These are phyloP conservation scores for Megaceryle alcyon DNA, from an alignment of 2,797 vertebrate genomes.

Conservation along the genomic window DNA sequence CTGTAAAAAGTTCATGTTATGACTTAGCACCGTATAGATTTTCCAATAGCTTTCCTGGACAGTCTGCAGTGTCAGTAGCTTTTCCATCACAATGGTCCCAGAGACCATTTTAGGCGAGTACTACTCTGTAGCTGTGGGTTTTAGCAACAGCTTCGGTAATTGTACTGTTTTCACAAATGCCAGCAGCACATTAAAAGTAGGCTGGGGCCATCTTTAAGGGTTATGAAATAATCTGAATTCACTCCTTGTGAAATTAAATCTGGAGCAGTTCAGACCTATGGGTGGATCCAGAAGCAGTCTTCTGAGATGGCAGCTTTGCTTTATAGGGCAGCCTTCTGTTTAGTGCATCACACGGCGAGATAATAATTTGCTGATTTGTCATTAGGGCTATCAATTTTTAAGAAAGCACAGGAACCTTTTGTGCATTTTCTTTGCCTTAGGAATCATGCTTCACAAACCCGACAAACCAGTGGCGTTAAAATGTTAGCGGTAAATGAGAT, in stretches of 20 bases:
- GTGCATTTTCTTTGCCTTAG: slow-evolving; percentile 3
- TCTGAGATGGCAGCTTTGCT: slow-evolving; percentile 69
- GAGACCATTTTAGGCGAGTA: slow-evolving; percentile 62
- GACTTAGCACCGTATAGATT: slow-evolving; percentile 70
- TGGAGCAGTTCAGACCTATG: slow-evolving; percentile 60
- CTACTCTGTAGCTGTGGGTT: slow-evolving; percentile 58
- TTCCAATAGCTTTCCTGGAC: slow-evolving; percentile 66
- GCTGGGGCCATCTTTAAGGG: slow-evolving; percentile 64
- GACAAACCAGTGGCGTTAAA: background rate
- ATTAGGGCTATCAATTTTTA: slow-evolving; percentile 29
- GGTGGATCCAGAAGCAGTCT: slow-evolving; percentile 64
- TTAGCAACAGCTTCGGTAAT: slow-evolving; percentile 69
- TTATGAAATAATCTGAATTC: slow-evolving; percentile 72
- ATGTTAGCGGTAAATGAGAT: background rate
- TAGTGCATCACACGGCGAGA: slow-evolving; percentile 52
- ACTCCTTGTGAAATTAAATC: slow-evolving; percentile 72
- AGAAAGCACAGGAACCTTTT: background rate
- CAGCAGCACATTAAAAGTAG: slow-evolving; percentile 67
- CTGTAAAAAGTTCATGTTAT: slow-evolving; percentile 55
- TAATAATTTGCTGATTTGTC: slow-evolving; percentile 59
- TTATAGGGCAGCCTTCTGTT: slow-evolving; percentile 54
- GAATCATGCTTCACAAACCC: background rate
- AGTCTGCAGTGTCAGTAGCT: slow-evolving; percentile 69
- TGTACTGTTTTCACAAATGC: slow-evolving; percentile 71
- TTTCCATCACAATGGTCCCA: slow-evolving; percentile 67